A percentile compares a stretch with the other conserved stretches of the same genome.
Evolutionary conservation across 2,888 invertebrate genomes (phyloP).

Genomic region (Odontomyia ornata): DNA sequence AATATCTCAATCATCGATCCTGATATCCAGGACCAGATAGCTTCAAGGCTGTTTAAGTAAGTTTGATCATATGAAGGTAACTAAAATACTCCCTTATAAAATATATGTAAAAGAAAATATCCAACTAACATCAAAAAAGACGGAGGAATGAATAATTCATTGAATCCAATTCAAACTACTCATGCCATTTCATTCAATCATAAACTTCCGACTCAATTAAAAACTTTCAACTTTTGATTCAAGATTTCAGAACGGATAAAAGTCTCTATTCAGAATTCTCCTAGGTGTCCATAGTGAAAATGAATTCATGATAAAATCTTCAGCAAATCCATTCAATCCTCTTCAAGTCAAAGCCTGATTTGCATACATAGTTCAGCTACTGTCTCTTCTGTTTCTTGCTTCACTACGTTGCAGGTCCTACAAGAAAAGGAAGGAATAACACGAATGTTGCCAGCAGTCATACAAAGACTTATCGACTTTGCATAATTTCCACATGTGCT

Average conservation of each 20-base stretch:
- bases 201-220: constrained; percentile 13
- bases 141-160: background rate
- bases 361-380: constrained; percentile 10
- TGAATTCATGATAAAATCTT: constrained; percentile 12
- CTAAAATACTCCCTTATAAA: too few species aligned
- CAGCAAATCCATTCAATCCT: constrained; percentile 26
- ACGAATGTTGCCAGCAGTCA: constrained; percentile 9
- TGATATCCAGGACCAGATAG: too few species aligned
- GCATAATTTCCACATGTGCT: constrained; percentile 28
- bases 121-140: background rate
- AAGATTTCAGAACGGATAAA: background rate
- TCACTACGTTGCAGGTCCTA: background rate
- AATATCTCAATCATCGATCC: too few species aligned
- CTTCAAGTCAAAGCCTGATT: constrained; percentile 11
- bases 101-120: too few species aligned
- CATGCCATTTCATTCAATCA: constrained; percentile 6
- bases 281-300: constrained; percentile 6
- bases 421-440: background rate
- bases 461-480: constrained; percentile 29
- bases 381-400: background rate
- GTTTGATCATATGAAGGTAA: too few species aligned
- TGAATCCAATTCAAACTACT: background rate
- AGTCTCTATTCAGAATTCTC: background rate
- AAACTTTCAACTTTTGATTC: constrained; percentile 4
- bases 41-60: too few species aligned